These are phyloP conservation scores for Carabus problematicus DNA, from an alignment of 2,888 invertebrate species.

Conservation along the genomic window DNA sequence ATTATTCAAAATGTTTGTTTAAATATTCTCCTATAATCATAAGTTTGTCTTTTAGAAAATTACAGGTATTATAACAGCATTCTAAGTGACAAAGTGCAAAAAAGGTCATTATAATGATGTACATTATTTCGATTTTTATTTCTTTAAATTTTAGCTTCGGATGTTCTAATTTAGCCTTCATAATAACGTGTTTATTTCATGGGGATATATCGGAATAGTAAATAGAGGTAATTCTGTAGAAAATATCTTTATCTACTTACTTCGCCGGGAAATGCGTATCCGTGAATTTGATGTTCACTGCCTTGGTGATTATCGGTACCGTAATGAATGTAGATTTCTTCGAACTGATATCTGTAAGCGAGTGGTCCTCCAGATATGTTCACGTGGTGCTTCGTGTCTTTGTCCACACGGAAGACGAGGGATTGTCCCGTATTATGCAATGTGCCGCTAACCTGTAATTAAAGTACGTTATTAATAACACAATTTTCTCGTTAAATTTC, in stretches of 20 bases:
- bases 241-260: constrained; percentile 64
- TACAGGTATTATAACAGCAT: no score
- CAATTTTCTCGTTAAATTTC: background rate
- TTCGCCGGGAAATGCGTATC: constrained; percentile 96
- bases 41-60: no score
- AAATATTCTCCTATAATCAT: no score
- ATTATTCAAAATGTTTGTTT: no score
- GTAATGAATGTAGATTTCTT: constrained; percentile 95
- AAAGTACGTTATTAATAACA: constrained; percentile 34
- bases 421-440: constrained; percentile 95
- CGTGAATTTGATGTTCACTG: constrained; percentile 95
- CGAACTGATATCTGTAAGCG: constrained; percentile 93
- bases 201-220: no score
- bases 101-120: no score
- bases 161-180: no score
- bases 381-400: constrained; percentile 87
- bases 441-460: constrained; percentile 80
- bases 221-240: no score
- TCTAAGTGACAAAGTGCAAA: no score
- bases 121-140: no score
- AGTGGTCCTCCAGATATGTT: constrained; percentile 97
- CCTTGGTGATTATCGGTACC: constrained; percentile 89
- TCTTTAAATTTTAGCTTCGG: no score
- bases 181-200: no score
- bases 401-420: constrained; percentile 88